These are phyloP conservation scores for Linhomoeus sp. DNA, from an alignment of 2,888 invertebrate species.

Conservation along the genomic window DNA sequence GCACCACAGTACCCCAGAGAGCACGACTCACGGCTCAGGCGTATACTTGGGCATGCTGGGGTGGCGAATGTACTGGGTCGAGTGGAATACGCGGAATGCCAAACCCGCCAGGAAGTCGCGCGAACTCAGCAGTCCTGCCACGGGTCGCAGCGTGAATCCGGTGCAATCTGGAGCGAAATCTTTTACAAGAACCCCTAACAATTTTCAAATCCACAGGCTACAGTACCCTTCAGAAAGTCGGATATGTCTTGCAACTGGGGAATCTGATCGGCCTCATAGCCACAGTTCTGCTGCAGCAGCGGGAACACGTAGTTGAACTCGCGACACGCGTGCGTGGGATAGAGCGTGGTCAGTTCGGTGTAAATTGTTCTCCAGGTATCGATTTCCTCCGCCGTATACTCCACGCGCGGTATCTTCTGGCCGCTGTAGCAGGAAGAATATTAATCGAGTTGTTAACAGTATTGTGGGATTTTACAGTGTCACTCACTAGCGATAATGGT, in stretches of 20 bases:
- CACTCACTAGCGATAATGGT: constrained; percentile 65
- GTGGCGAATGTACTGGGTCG: constrained; percentile 96
- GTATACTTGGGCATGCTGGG: constrained; percentile 93
- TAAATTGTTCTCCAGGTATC: constrained; percentile 76
- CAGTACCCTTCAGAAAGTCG: constrained; percentile 77
- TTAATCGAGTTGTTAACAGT: background rate
- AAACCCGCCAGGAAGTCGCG: constrained; percentile 92
- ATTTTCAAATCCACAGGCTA: too few species aligned
- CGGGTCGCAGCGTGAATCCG: constrained; percentile 86
- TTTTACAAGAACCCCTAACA: too few species aligned
- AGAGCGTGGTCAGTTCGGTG: constrained; percentile 58
- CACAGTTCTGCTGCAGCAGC: constrained; percentile 76
- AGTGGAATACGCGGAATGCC: constrained; percentile 97
- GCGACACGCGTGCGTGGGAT: constrained; percentile 82
- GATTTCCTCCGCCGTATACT: constrained; percentile 68
- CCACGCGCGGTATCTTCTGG: constrained; percentile 66
- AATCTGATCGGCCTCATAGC: constrained; percentile 76
- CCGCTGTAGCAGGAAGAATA: constrained; percentile 45
- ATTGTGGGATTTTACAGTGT: background rate
- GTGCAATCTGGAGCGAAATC: constrained; percentile 93
- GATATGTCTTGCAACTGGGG: constrained; percentile 93
- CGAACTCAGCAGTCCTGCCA: constrained; percentile 85
- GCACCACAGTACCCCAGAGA: too few species aligned
- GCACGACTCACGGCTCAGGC: constrained; percentile 99
- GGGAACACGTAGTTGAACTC: constrained; percentile 95